Conservation (phyloP, 2,888 invertebrate genomes). For the Chironomus riparius region DNA sequence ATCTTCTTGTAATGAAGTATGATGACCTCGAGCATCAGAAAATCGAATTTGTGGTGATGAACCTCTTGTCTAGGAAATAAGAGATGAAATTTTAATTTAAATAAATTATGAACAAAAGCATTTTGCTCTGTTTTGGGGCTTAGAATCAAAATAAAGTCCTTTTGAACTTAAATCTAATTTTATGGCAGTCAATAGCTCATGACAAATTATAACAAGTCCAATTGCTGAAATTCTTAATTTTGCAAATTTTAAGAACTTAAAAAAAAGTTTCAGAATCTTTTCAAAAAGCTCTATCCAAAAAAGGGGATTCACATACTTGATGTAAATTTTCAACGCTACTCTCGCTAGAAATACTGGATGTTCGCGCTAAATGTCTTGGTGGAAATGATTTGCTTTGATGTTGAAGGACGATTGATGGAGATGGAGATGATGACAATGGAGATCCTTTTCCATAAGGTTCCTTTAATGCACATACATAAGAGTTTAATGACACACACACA, state of each 20-base stretch:
- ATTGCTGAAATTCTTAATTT: too few relatives aligned
- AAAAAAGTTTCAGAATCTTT: too few relatives aligned
- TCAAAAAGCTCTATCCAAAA: neutral
- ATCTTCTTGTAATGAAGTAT: constrained; percentile 43
- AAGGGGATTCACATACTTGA: neutral
- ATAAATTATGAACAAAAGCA: too few relatives aligned
- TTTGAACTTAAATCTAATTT: too few relatives aligned
- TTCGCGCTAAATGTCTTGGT: constrained; percentile 56
- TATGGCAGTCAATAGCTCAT: too few relatives aligned
- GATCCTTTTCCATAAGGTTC: neutral
- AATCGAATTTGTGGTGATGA: constrained; percentile 71
- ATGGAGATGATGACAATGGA: constrained; percentile 42
- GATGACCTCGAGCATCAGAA: constrained; percentile 60
- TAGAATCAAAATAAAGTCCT: too few relatives aligned
- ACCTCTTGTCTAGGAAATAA: constrained; percentile 58
- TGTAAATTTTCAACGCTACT: constrained; percentile 71
- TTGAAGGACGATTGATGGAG: constrained; percentile 47
- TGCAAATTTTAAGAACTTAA: too few relatives aligned
- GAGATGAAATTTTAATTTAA: neutral
- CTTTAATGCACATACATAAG: too few relatives aligned
- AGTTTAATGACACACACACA: too few relatives aligned
- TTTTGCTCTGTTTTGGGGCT: too few relatives aligned
- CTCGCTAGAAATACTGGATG: constrained; percentile 74
- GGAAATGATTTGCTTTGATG: constrained; percentile 63
- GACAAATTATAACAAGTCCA: too few relatives aligned